A percentile compares a stretch with the other conserved stretches of the same genome.
Conservation (phyloP, 2,888 invertebrate species). For the Incurvaria masculella region DNA sequence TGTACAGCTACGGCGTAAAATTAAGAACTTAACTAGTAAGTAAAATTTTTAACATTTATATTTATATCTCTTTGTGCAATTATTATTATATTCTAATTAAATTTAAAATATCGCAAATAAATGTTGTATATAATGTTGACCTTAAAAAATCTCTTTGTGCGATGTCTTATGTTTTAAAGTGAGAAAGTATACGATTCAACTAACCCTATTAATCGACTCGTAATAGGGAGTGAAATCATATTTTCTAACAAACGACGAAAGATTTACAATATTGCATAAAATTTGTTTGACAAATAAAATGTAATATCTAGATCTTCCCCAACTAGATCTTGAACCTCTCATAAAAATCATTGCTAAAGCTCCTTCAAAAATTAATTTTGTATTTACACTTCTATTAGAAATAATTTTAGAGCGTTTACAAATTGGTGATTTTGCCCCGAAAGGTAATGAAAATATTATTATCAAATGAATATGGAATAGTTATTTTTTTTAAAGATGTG, state of each 20-base stretch:
- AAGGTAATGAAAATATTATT: no score
- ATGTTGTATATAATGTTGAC: no score
- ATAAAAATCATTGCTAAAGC: neutral
- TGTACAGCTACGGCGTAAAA: neutral
- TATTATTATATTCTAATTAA: conserved; percentile 15
- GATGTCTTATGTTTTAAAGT: neutral
- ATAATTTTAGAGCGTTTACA: no score
- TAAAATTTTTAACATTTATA: neutral
- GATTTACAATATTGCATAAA: neutral
- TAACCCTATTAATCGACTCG: conserved; percentile 29
- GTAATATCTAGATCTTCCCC: neutral
- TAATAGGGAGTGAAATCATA: conserved; percentile 28
- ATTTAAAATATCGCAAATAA: conserved; percentile 2
- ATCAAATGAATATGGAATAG: no score
- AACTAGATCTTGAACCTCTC: neutral
- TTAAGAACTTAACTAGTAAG: conserved; percentile 6
- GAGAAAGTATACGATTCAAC: conserved; percentile 18
- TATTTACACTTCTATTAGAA: no score
- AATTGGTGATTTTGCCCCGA: conserved; percentile 28
- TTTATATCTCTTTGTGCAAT: conserved; percentile 38
- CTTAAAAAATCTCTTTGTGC: conserved; percentile 4
- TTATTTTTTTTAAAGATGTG: no score
- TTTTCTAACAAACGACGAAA: neutral
- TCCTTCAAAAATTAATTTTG: no score
- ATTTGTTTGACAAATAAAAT: neutral